Evolutionary conservation across 2,113 vertebrate genomes (phyloP).

Genomic region (Platysteira castanea): DNA sequence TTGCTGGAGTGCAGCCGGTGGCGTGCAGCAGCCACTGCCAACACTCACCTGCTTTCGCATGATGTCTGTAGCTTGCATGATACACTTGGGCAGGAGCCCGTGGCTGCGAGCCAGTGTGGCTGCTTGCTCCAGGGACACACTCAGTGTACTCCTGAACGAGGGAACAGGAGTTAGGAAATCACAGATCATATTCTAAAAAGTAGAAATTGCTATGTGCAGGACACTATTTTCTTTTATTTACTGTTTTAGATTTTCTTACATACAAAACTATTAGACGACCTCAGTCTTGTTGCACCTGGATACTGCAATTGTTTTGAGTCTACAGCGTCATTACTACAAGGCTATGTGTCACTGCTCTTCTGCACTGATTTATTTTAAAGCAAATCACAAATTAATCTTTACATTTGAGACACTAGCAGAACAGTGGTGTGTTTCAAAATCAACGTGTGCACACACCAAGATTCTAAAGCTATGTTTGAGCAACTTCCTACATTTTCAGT

Average conservation of each 20-base stretch:
- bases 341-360: not conserved
- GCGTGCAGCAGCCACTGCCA: not conserved
- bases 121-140: slow-evolving; percentile 91
- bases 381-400: not conserved
- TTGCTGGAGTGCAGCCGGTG: fast-evolving
- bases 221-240: not conserved
- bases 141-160: slow-evolving; percentile 82
- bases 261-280: not conserved
- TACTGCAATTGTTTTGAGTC: not conserved
- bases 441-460: not conserved
- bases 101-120: slow-evolving; percentile 91
- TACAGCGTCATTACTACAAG: not conserved
- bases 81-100: slow-evolving; percentile 88
- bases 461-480: not conserved
- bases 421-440: not conserved
- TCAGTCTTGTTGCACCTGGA: not conserved
- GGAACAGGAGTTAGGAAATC: not conserved
- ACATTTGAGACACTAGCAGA: not conserved
- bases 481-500: not conserved
- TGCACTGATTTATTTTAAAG: not conserved
- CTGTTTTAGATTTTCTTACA: not conserved
- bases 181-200: not conserved
- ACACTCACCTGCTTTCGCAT: slow-evolving; percentile 93
- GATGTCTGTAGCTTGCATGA: slow-evolving; percentile 97
- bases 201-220: not conserved